A percentile compares a stretch with the other conserved stretches of the same genome.
Evolutionary conservation across 2,888 invertebrate genomes (phyloP).

Genomic region (Beris chalybata): DNA sequence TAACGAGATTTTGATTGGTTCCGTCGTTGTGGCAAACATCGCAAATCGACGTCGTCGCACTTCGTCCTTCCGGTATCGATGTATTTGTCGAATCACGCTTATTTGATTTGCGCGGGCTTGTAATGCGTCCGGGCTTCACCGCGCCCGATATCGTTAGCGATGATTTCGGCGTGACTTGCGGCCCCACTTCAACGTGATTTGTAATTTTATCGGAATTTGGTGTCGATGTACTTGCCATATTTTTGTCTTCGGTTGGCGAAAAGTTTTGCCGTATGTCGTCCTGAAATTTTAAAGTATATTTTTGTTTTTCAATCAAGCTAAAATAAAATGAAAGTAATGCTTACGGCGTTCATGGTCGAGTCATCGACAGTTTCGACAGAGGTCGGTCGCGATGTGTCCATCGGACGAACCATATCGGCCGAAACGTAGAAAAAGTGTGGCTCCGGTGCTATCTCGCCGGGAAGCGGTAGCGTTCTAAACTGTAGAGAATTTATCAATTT

Average conservation of each 20-base stretch:
- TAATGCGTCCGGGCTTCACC: constrained; percentile 44
- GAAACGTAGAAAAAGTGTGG: constrained; percentile 80
- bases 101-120: constrained; percentile 48
- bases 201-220: constrained; percentile 44
- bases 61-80: constrained; percentile 31
- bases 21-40: constrained; percentile 48
- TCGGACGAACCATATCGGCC: constrained; percentile 59
- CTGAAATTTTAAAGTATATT: constrained; percentile 14
- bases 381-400: constrained; percentile 53
- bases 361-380: constrained; percentile 56
- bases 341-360: constrained; percentile 40
- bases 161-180: constrained; percentile 12
- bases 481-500: constrained; percentile 21
- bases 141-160: constrained; percentile 36
- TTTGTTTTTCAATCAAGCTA: constrained; percentile 17
- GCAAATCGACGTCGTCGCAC: constrained; percentile 40
- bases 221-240: constrained; percentile 40
- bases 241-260: constrained; percentile 26
- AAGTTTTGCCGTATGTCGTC: constrained; percentile 32
- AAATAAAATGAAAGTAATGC: constrained; percentile 6
- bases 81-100: constrained; percentile 42
- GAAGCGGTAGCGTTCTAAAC: constrained; percentile 54
- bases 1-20: constrained; percentile 48
- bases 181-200: constrained; percentile 15
- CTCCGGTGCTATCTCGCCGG: constrained; percentile 72